Percentiles rank a stretch among this genome's conserved stretches.
phyloP scores from a whole-genome alignment of 2,888 invertebrate genomes.

The Andricus curvator region DNA sequence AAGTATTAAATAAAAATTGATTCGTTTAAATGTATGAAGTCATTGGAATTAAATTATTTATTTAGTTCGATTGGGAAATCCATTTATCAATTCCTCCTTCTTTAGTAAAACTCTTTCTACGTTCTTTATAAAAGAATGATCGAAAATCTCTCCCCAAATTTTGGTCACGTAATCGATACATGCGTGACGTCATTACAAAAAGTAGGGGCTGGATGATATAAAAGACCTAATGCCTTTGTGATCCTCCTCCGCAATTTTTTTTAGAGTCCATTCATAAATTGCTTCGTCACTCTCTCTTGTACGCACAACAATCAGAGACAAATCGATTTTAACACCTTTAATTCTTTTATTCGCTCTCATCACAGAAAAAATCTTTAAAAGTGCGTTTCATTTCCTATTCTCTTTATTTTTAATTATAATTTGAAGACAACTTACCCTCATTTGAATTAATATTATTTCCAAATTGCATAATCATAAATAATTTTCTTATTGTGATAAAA shows the following conservation, averaged over 20 bases:
- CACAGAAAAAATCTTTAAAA: not conserved
- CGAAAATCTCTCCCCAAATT: not conserved
- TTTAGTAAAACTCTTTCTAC: not conserved
- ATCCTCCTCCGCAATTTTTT: conserved; percentile 21
- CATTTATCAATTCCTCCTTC: not conserved
- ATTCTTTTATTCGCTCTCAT: not conserved
- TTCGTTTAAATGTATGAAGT: not conserved
- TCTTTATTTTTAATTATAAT: not conserved
- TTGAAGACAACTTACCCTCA: not conserved
- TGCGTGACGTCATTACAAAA: conserved; percentile 40
- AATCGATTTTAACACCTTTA: conserved; percentile 19
- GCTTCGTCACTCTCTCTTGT: conserved; percentile 1
- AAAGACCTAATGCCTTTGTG: conserved; percentile 17
- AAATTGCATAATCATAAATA: too few relatives aligned
- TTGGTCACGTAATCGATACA: conserved; percentile 41
- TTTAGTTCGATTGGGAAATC: not conserved
- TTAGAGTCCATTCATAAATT: conserved; percentile 19
- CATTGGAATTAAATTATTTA: not conserved
- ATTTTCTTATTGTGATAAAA: not conserved
- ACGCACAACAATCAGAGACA: not conserved
- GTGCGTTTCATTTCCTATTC: too few relatives aligned
- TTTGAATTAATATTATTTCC: not conserved
- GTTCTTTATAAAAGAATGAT: not conserved
- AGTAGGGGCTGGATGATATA: conserved; percentile 10
- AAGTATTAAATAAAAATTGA: not conserved